Evolutionary conservation across 2,888 invertebrate genomes (phyloP).

Genomic region (Agrenia bidenticulata): DNA sequence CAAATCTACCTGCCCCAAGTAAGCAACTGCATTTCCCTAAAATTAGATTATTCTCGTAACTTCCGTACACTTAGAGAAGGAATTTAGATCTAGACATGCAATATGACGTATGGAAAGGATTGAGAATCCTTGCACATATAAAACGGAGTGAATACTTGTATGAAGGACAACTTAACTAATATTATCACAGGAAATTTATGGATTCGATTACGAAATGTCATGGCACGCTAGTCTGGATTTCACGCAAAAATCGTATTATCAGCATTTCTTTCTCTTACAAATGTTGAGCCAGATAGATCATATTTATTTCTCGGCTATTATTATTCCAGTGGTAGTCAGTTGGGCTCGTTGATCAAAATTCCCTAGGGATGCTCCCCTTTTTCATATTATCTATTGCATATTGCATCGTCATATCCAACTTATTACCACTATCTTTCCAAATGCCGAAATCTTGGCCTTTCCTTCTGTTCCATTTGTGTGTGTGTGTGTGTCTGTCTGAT

Average conservation of each 20-base stretch:
- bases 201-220: conserved; percentile 50
- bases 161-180: conserved; percentile 18
- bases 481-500: conserved; percentile 11
- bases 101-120: no score
- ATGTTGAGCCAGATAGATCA: no score
- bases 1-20: no score
- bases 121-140: no score
- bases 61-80: no score
- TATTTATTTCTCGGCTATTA: no score
- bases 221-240: conserved; percentile 21
- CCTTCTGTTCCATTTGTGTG: background rate
- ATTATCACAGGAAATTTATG: conserved; percentile 46
- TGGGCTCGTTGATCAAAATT: conserved; percentile 17
- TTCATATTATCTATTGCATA: no score
- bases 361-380: conserved; percentile 19
- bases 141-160: background rate
- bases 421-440: no score
- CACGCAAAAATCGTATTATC: conserved; percentile 17
- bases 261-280: background rate
- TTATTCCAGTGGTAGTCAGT: conserved; percentile 1
- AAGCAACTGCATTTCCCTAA: no score
- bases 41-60: no score
- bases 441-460: background rate
- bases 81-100: no score
- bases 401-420: no score